Evolutionary conservation across 1,140 invertebrate genomes (phyloP).

Genomic region (Dreissena polymorpha): DNA sequence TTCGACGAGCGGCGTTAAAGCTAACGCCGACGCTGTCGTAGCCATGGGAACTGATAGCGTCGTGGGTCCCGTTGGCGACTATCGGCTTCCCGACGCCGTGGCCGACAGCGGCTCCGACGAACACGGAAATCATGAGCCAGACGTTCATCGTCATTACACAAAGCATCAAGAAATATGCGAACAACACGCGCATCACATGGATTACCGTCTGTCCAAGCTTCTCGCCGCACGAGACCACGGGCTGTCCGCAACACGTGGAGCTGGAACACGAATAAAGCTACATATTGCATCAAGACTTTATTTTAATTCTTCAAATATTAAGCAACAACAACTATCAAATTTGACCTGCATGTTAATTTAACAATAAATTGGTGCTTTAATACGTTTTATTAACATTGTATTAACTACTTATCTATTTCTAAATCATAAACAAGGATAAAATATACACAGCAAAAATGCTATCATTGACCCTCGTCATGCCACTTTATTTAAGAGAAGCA

Average conservation of each 20-base stretch:
- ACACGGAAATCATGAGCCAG: slow-evolving; percentile 53
- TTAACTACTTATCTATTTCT: too few species aligned
- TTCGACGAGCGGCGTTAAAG: background rate
- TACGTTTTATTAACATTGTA: too few species aligned
- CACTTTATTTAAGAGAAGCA: too few species aligned
- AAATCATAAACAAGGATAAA: too few species aligned
- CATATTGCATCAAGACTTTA: background rate
- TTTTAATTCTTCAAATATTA: background rate
- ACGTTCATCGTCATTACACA: slow-evolving; percentile 61
- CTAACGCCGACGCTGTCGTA: slow-evolving; percentile 7
- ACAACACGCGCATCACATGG: slow-evolving; percentile 29
- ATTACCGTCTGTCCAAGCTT: slow-evolving; percentile 42
- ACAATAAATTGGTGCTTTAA: too few species aligned
- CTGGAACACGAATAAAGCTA: slow-evolving; percentile 11
- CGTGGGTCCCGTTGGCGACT: slow-evolving; percentile 29
- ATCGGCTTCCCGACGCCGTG: slow-evolving; percentile 46
- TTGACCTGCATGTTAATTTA: too few species aligned
- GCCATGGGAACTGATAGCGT: slow-evolving; percentile 29
- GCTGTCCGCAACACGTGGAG: slow-evolving; percentile 15
- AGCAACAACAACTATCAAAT: background rate
- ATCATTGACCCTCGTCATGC: too few species aligned
- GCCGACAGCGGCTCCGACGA: slow-evolving; percentile 44
- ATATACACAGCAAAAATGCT: too few species aligned
- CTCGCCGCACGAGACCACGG: slow-evolving; percentile 31
- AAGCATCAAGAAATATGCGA: slow-evolving; percentile 56